phyloP scores from a whole-genome alignment of 2,797 vertebrate genomes.

The Tapera naevia region DNA sequence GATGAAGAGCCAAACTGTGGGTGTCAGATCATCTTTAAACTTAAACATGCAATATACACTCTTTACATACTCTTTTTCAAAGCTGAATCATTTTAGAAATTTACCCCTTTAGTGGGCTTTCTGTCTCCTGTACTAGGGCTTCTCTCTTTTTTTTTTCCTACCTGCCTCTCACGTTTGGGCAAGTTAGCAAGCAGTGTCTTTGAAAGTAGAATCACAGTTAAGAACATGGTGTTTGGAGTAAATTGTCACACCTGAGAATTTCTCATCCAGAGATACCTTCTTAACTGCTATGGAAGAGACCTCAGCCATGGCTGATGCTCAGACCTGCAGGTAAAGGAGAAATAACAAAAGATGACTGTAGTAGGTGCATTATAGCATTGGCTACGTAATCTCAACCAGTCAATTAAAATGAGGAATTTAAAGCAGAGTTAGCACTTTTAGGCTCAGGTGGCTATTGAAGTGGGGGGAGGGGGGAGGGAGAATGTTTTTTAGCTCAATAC shows the following conservation, averaged over 20 bases:
- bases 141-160: background rate
- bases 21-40: background rate
- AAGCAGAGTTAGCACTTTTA: background rate
- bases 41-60: background rate
- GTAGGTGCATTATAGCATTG: fast-evolving
- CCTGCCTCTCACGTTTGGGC: background rate
- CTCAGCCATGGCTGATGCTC: background rate
- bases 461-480: background rate
- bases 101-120: background rate
- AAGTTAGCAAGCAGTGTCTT: background rate
- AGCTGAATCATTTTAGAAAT: background rate
- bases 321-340: background rate
- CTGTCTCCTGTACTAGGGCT: background rate
- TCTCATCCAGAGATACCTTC: background rate
- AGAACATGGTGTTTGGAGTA: background rate
- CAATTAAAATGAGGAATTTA: background rate
- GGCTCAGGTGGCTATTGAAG: background rate
- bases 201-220: background rate
- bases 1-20: background rate
- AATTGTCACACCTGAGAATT: background rate
- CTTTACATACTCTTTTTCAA: background rate
- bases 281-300: background rate
- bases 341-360: background rate
- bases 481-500: background rate
- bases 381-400: background rate